Evolutionary conservation across 2,888 invertebrate species (phyloP), one percentile per base, ranked within the genome.

Genomic region (Hirtodrosophila trivittata): DNA sequence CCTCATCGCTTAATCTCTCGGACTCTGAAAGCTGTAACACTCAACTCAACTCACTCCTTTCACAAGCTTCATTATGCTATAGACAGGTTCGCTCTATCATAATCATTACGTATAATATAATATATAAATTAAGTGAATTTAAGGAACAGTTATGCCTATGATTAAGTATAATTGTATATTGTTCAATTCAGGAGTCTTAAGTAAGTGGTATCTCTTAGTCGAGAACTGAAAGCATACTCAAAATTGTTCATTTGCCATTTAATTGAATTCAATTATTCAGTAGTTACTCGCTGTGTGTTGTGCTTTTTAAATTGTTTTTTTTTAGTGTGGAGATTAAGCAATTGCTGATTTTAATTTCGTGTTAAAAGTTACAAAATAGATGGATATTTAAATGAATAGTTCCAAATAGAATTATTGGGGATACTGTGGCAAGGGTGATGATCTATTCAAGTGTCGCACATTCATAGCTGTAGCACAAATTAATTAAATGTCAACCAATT

Each of bases 261-360:
- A 86, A 76, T 80, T 86, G 55, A 83, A 63, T 83, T 83, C 33
- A 78, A 72, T 86, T 59, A 80, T 86, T 76, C 62, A 86, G 66
- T 37, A 57, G 64, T 54, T 49, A 18, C 47, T 30, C 25, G 35
- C 38, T 37, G 14, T 45, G 45, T 26, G 25, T 14, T 14, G 8
- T 13, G 13, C 26, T 12, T 1, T 46, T 32, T 30, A 5, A 21
- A 21, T 18, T 5, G 16, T 16, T 47, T 12, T 46, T 26, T n/a
- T 43, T 26, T 9, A 9, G 25, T n/a, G 2, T 18, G 21, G 8
- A n/a, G 39, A 33, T 54, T 52, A 66, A 54, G 41, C 35, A 35
- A 10, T 38, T 26, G 5, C 32, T 21, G 35, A 10, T 13, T 45
- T 7, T 28, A 30, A 38, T 13, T 30, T 16, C 12, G 33, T 25